Evolutionary conservation across 2,888 invertebrate genomes (phyloP).

Genomic region (Drosophila mimica): DNA sequence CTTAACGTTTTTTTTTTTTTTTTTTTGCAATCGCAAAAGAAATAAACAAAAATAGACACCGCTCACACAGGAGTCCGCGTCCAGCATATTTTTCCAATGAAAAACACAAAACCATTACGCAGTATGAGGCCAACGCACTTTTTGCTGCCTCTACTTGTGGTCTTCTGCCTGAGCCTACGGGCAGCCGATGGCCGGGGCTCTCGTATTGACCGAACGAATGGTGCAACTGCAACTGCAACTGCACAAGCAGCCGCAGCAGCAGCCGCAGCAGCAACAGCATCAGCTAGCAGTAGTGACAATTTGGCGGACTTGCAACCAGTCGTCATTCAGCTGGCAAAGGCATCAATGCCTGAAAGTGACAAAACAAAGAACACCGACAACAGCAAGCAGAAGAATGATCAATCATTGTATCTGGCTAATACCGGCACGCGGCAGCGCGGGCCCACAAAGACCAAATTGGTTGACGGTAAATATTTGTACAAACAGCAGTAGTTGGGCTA

Average conservation of each 20-base stretch:
- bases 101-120: conserved; percentile 55
- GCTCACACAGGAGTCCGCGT: conserved; percentile 21
- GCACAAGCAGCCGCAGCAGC: conserved; percentile 48
- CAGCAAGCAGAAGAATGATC: conserved; percentile 59
- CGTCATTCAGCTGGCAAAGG: conserved; percentile 42
- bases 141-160: conserved; percentile 39
- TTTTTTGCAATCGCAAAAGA: conserved; percentile 4
- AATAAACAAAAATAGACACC: conserved; percentile 51
- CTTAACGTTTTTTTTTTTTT: conserved; percentile 12
- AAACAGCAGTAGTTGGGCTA: conserved; percentile 19
- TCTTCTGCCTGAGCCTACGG: conserved; percentile 40
- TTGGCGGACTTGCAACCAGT: conserved; percentile 67
- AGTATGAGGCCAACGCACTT: conserved; percentile 59
- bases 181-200: conserved; percentile 80
- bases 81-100: conserved; percentile 54
- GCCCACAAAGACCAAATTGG: conserved; percentile 51
- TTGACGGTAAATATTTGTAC: conserved; percentile 57
- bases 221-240: conserved; percentile 4
- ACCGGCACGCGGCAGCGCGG: conserved; percentile 30
- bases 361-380: conserved; percentile 83
- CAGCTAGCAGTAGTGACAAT: conserved; percentile 66
- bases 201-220: conserved; percentile 73
- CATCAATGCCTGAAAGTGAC: conserved; percentile 53
- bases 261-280: conserved; percentile 32
- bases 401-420: conserved; percentile 63